phyloP scores from a whole-genome alignment of 2,797 vertebrate genomes.

The Labroides dimidiatus region DNA sequence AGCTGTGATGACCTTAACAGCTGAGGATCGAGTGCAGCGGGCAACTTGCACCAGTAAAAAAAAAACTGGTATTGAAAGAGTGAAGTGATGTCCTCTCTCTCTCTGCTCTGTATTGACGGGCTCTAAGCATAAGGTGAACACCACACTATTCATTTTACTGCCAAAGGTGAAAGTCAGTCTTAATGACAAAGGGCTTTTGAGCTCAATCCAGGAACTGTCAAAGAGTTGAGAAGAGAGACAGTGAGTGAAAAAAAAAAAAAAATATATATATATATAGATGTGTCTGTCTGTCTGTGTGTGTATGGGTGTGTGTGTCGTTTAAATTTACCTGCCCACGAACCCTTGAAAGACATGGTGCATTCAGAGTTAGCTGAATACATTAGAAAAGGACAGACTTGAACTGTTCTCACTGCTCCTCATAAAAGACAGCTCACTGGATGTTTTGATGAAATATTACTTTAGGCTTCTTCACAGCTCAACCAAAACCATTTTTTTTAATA shows the following conservation, averaged over 20 bases:
- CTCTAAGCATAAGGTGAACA: slow-evolving; percentile 33
- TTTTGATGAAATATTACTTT: not conserved
- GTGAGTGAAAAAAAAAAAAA: not conserved
- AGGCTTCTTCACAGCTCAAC: not conserved
- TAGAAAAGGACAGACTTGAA: not conserved
- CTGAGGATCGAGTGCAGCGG: not conserved
- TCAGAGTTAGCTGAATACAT: slow-evolving; percentile 20
- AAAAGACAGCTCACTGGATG: not conserved
- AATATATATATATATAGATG: no score
- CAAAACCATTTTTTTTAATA: slow-evolving; percentile 9
- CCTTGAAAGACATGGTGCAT: slow-evolving; percentile 23
- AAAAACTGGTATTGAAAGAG: slow-evolving; percentile 12
- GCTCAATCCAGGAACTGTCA: slow-evolving; percentile 60
- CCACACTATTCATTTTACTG: slow-evolving; percentile 47
- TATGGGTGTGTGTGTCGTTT: slow-evolving; percentile 12
- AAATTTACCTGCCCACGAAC: slow-evolving; percentile 13
- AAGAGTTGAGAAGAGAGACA: slow-evolving; percentile 39
- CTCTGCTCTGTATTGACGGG: slow-evolving; percentile 33
- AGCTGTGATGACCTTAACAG: not conserved
- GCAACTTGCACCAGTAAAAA: slow-evolving; percentile 18
- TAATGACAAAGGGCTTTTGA: slow-evolving; percentile 51
- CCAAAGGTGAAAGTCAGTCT: slow-evolving; percentile 54
- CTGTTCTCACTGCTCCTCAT: not conserved
- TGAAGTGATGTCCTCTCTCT: slow-evolving; percentile 22
- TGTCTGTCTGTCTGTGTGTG: not conserved